A percentile compares a stretch with the other conserved stretches of the same genome.
Evolutionary conservation across 2,888 invertebrate species (phyloP).

Genomic region (Caenorhabditis zanzibari): DNA sequence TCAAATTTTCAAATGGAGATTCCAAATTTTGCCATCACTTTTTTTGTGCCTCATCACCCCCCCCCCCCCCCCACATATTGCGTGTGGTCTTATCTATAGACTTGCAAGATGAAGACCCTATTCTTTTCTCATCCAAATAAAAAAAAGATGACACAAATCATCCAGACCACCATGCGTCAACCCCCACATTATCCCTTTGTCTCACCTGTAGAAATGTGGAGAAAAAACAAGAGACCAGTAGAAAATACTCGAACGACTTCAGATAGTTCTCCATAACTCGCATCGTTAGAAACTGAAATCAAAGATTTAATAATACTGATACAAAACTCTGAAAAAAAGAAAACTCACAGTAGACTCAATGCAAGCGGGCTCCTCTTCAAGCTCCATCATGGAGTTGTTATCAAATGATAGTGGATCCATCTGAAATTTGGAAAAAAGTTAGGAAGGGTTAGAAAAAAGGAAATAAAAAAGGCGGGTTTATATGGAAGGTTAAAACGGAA

Average conservation of each 20-base stretch:
- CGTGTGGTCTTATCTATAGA: neutral
- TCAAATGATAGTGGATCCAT: slow-evolving; percentile 30
- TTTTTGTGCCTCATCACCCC: neutral
- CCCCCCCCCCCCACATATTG: neutral
- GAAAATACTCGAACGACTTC: slow-evolving; percentile 59
- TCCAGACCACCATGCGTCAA: slow-evolving; percentile 4
- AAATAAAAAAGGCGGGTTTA: neutral
- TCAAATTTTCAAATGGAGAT: too few species aligned
- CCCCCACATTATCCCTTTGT: neutral
- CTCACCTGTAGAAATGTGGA: slow-evolving; percentile 67
- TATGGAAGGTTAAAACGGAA: neutral
- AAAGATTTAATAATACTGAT: neutral
- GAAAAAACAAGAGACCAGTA: slow-evolving; percentile 57
- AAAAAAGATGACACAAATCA: slow-evolving; percentile 2
- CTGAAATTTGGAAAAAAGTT: slow-evolving; percentile 21
- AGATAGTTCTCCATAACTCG: slow-evolving; percentile 52
- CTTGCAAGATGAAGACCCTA: slow-evolving; percentile 5
- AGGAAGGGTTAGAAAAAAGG: neutral
- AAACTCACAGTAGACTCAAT: slow-evolving; percentile 46
- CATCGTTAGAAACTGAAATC: slow-evolving; percentile 58
- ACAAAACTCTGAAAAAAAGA: neutral
- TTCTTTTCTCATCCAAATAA: neutral
- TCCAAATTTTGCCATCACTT: neutral
- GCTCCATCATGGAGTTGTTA: slow-evolving; percentile 20
- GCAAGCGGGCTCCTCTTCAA: slow-evolving; percentile 45